Evolutionary conservation across 1,140 invertebrate genomes (phyloP).

Genomic region (Nebria ingens): DNA sequence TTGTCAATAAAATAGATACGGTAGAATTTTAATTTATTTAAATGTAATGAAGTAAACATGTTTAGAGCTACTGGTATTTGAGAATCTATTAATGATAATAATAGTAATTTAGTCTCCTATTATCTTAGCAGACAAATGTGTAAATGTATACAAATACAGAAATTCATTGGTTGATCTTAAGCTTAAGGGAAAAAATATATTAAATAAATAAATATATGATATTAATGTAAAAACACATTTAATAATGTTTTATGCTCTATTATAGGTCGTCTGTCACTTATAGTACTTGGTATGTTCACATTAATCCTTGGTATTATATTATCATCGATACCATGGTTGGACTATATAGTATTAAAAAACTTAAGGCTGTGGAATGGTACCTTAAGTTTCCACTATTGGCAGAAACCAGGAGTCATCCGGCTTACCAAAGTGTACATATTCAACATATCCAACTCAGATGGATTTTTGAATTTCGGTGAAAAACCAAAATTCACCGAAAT

Average conservation of each 20-base stretch:
- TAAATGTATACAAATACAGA: too few relatives aligned
- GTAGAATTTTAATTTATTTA: too few relatives aligned
- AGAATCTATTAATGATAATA: too few relatives aligned
- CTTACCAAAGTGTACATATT: constrained; percentile 85
- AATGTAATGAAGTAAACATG: too few relatives aligned
- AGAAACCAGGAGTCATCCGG: constrained; percentile 76
- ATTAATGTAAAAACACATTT: too few relatives aligned
- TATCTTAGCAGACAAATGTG: too few relatives aligned
- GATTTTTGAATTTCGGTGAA: constrained; percentile 65
- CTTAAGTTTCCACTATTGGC: constrained; percentile 83
- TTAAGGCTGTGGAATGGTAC: constrained; percentile 73
- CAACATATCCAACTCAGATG: constrained; percentile 76
- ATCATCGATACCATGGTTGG: constrained; percentile 72
- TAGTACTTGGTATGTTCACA: constrained; percentile 64
- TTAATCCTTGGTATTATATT: constrained; percentile 68
- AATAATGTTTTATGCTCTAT: constrained; percentile 38
- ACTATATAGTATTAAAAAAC: constrained; percentile 76
- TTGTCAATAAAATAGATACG: too few relatives aligned
- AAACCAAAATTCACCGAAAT: constrained; percentile 73
- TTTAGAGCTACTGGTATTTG: too few relatives aligned
- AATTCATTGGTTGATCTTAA: too few relatives aligned
- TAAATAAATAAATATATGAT: too few relatives aligned
- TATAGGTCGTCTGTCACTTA: constrained; percentile 67
- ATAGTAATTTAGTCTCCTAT: too few relatives aligned
- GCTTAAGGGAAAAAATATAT: too few relatives aligned